Evolutionary conservation across 2,113 vertebrate genomes (phyloP).

Genomic region (Prochilodus magdalenae): DNA sequence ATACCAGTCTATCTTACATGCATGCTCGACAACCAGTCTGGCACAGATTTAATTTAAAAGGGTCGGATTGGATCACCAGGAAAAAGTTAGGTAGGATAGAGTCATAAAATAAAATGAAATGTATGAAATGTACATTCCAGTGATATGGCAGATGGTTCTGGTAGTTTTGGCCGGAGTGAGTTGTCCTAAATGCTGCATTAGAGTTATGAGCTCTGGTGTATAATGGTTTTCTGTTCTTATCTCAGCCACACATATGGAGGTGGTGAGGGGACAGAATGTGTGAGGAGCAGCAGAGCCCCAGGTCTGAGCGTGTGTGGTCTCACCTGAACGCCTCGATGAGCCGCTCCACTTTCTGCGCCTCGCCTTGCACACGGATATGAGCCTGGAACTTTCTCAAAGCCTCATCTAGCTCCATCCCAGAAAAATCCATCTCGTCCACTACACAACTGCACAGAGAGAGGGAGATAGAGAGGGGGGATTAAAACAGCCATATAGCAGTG

Average conservation of each 20-base stretch:
- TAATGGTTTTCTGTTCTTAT: constrained; percentile 22
- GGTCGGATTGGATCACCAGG: not conserved
- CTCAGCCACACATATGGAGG: constrained; percentile 19
- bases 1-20: too few species aligned
- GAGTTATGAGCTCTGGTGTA: constrained; percentile 18
- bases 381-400: constrained; percentile 98
- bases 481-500: too few species aligned
- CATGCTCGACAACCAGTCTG: too few species aligned
- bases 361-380: constrained; percentile 96
- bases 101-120: not conserved
- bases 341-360: constrained; percentile 96
- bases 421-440: constrained; percentile 99
- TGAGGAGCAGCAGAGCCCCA: not conserved
- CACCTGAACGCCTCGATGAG: constrained; percentile 98
- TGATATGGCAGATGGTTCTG: not conserved
- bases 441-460: constrained; percentile 82
- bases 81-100: not conserved
- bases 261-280: constrained; percentile 2
- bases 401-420: constrained; percentile 96
- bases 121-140: not conserved
- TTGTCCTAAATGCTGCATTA: constrained; percentile 7
- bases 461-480: not conserved
- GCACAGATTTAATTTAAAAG: not conserved
- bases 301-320: constrained; percentile 23
- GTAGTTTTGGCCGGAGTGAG: not conserved